phyloP scores from a whole-genome alignment of 2,113 vertebrate species.

The Nestor notabilis region DNA sequence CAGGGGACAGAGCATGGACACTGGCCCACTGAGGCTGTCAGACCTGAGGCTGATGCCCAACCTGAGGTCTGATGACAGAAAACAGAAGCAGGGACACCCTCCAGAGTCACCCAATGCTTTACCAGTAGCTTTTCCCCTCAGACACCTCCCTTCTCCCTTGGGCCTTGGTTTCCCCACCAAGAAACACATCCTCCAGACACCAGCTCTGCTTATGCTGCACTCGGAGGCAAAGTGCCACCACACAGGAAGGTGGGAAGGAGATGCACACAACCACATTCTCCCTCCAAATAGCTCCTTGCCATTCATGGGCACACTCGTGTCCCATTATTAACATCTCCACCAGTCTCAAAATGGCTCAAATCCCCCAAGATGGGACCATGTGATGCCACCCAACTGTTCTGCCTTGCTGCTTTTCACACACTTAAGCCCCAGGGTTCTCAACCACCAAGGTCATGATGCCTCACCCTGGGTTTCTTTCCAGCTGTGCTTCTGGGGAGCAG shows the following conservation, averaged over 20 bases:
- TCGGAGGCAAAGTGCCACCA: not conserved
- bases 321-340: not conserved
- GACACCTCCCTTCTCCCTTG: not conserved
- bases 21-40: not conserved
- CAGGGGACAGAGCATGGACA: accelerated
- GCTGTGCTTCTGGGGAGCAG: not conserved
- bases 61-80: not conserved
- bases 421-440: not conserved
- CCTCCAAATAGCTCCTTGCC: not conserved
- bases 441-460: not conserved
- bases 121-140: not conserved
- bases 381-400: not conserved
- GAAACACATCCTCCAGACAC: not conserved
- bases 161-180: not conserved
- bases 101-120: not conserved
- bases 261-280: no score
- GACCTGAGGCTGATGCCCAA: not conserved
- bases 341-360: not conserved
- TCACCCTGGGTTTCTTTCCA: not conserved
- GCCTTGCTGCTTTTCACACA: not conserved
- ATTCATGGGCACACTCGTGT: not conserved
- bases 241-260: not conserved
- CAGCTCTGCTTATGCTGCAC: not conserved
- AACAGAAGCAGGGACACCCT: not conserved
- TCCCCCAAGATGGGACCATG: not conserved